Percentiles rank a stretch among this genome's conserved stretches.
These are phyloP conservation scores for Anguilla anguilla DNA, from an alignment of 2,797 vertebrate species.

Conservation along the genomic window DNA sequence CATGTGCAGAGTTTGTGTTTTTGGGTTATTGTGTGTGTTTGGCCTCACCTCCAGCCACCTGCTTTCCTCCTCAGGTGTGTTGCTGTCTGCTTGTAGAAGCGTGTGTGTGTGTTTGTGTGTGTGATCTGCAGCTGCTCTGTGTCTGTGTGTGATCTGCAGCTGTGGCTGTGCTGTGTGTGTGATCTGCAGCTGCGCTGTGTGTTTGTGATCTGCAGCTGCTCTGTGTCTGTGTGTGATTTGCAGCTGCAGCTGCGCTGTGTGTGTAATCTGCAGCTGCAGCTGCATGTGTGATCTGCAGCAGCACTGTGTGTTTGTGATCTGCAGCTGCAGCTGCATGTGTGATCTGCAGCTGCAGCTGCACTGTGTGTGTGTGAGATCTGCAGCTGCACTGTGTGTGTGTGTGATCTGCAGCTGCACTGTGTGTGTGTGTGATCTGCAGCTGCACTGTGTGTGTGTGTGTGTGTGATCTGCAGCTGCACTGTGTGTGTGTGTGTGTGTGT, in stretches of 20 bases:
- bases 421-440: constrained; percentile 10
- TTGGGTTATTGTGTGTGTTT: too few species aligned
- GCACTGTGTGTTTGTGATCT: constrained; percentile 24
- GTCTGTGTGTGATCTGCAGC: neutral
- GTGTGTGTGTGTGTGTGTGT: too few species aligned
- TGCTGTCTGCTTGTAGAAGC: neutral
- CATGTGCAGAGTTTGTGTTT: too few species aligned
- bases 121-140: neutral
- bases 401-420: constrained; percentile 36
- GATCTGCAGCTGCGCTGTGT: neutral
- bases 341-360: constrained; percentile 37
- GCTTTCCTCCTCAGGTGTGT: neutral
- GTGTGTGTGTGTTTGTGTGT: neutral
- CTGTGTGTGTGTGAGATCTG: constrained; percentile 26
- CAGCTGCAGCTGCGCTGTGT: neutral
- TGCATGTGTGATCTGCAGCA: constrained; percentile 16
- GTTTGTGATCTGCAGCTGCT: neutral
- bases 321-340: neutral
- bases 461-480: too few species aligned
- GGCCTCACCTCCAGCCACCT: too few species aligned
- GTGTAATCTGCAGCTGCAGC: neutral
- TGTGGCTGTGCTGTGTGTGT: neutral
- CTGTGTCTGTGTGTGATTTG: neutral
- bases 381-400: constrained; percentile 35
- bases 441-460: too few species aligned